Evolutionary conservation across 2,113 vertebrate genomes (phyloP), one percentile per base, ranked within the genome.

Genomic region (Anseranas semipalmata): DNA sequence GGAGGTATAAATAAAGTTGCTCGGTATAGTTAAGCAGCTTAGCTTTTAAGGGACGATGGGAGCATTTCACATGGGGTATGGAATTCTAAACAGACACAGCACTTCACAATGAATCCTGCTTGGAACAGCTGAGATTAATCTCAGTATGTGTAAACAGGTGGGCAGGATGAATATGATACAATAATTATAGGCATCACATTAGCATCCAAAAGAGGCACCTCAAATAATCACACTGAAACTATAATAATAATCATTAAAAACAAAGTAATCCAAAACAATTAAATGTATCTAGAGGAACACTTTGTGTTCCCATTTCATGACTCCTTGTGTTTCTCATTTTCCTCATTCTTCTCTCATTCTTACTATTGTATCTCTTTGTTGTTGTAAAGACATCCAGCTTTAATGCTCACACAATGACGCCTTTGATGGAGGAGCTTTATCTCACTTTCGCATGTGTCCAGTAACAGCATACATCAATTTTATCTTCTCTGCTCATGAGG

Each of bases 401-500:
- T 27, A 62, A 80, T n/a, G 35, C 28, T 70, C 55, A 66, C 33
- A 95, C 77, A 96, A 95, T 60, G 46, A 73, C 41, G 37, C 30
- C 70, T 89, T 95, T 93, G 52, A 89, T 66, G 21, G 8, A 53
- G 15, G 58, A 85, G 71, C 55, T 84, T 96, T 98, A 97, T 97
- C 97, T 97, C 91, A 93, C 90, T 73, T 86, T 81, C 46, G 91
- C 95, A 90, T 3, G 7, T 39, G 89, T 76, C 68, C 68, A 84
- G 15, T n/a, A 72, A 33, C 24, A 58, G 21, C 70, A 95, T 92
- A 43, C 35, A 73, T 97, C 93, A 95, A 79, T 45, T 78, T 98
- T 99, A 99, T 99, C 98, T 98, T 93, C n/a, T 74, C 70, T 65
- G 71, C 90, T 92, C 98, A 98, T 68, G 41, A 90, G 87, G 77